Evolutionary conservation across 2,888 invertebrate species (phyloP), one percentile per base, ranked within the genome.

Genomic region (Notocelia uddmanniana): DNA sequence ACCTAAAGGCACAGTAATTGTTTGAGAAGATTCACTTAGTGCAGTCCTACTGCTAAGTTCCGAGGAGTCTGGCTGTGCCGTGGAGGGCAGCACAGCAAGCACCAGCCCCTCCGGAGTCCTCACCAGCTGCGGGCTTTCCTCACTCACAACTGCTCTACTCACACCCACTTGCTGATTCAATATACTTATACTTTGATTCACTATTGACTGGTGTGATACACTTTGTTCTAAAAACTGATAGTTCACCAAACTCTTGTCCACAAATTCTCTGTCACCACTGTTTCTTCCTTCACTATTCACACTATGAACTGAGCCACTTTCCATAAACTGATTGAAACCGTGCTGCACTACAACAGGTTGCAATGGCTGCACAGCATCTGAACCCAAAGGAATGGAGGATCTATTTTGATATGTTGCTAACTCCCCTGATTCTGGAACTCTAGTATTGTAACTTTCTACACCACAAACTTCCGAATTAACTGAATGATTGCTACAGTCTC

Each of bases 161-260:
- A 91, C 92, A 81, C 93, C 91, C 67, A 93, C 91, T 85, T 93
- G 93, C 85, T 93, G 93, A 83, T 92, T 93, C 78, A 93, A 84
- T 87, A 93, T 92, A 86, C 90, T 93, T 78, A 94, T 92, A 87
- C 91, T 92, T 79, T 93, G 93, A 88, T 93, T 93, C 79, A 93
- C 92, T 86, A 93, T 92, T 31, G 93, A 92, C 77, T 93, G 93
- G 81, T 93, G 94, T 72, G 92, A 90, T 75, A 93, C 91, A 90
- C 92, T 93, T 82, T 93, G 93, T 90, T 94, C 93, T 86, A 93
- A 86, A 81, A 93, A 89, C 83, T 94, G 94, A 85, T 93, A 94
- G 89, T 94, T 94, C 81, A 93, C 88, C 88, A 87, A 91, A 83
- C 88, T 89, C 77, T 92, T 92, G 59, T 87, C 87, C 74, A 88